Evolutionary conservation across 2,888 invertebrate genomes (phyloP).

Genomic region (Caenorhabditis macrosperma): DNA sequence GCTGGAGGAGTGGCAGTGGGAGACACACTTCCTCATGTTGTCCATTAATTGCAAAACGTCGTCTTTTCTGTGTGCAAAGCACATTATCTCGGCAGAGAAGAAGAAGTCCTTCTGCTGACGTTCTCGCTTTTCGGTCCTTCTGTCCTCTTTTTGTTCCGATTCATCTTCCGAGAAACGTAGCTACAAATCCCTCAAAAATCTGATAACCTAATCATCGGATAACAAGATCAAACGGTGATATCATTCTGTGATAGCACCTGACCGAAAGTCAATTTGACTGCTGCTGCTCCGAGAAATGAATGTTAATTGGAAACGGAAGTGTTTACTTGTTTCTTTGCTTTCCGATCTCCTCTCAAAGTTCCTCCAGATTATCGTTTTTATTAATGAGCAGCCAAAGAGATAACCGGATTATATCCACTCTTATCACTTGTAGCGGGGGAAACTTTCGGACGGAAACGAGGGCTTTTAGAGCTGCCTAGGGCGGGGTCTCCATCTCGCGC

Average conservation of each 20-base stretch:
- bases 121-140: conserved; percentile 45
- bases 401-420: conserved; percentile 39
- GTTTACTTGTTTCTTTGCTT: conserved; percentile 26
- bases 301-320: conserved; percentile 1
- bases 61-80: conserved; percentile 41
- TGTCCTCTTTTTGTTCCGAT: conserved; percentile 2
- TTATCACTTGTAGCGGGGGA: conserved; percentile 1
- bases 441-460: not conserved
- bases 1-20: not conserved
- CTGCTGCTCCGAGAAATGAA: not conserved
- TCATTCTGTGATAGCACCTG: conserved; percentile 27
- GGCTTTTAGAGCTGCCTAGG: conserved; percentile 12
- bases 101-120: conserved; percentile 13
- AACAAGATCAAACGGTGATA: conserved; percentile 33
- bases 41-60: conserved; percentile 49
- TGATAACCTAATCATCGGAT: conserved; percentile 11
- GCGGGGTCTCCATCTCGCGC: conserved; percentile 6
- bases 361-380: not conserved
- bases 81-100: conserved; percentile 36
- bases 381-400: conserved; percentile 12
- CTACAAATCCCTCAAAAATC: not conserved
- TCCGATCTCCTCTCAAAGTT: not conserved
- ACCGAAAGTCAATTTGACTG: not conserved
- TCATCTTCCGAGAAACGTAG: conserved; percentile 2
- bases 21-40: conserved; percentile 42